These are phyloP conservation scores for Reticulitermes speratus DNA, from an alignment of 1,140 invertebrate species.

Conservation along the genomic window DNA sequence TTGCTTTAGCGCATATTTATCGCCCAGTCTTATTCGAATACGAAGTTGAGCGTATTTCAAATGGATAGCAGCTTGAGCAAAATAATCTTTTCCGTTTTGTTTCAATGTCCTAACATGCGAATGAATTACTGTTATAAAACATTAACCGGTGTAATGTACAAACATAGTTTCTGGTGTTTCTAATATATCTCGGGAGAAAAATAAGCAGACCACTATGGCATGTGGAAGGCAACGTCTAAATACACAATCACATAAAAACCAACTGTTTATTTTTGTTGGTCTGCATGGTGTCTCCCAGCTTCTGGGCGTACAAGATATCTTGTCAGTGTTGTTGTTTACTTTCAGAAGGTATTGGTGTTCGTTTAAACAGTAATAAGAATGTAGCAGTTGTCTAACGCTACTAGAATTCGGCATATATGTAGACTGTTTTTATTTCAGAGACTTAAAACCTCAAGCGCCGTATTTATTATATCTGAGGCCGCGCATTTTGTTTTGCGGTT, in stretches of 20 bases:
- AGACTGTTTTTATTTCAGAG: too few species aligned
- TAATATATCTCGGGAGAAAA: background rate
- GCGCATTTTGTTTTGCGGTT: too few species aligned
- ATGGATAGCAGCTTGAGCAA: too few species aligned
- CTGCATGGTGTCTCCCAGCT: background rate
- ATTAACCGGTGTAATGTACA: background rate
- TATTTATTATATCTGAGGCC: too few species aligned
- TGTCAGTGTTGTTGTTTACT: background rate
- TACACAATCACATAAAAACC: slow-evolving; percentile 13
- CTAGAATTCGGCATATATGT: too few species aligned
- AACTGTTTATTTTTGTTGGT: background rate
- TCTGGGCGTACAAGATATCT: background rate
- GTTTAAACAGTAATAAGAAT: background rate
- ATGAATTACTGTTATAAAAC: too few species aligned
- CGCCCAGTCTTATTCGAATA: too few species aligned
- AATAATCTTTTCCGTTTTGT: too few species aligned
- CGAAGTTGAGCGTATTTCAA: too few species aligned
- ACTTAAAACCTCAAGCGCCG: too few species aligned
- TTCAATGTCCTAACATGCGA: too few species aligned
- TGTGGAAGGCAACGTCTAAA: background rate
- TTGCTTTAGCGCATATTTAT: too few species aligned
- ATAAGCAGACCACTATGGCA: background rate
- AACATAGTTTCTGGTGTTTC: background rate
- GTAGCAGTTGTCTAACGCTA: background rate
- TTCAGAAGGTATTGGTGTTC: background rate